These are phyloP conservation scores for Melolontha melolontha DNA, from an alignment of 2,888 invertebrate genomes.

Conservation along the genomic window DNA sequence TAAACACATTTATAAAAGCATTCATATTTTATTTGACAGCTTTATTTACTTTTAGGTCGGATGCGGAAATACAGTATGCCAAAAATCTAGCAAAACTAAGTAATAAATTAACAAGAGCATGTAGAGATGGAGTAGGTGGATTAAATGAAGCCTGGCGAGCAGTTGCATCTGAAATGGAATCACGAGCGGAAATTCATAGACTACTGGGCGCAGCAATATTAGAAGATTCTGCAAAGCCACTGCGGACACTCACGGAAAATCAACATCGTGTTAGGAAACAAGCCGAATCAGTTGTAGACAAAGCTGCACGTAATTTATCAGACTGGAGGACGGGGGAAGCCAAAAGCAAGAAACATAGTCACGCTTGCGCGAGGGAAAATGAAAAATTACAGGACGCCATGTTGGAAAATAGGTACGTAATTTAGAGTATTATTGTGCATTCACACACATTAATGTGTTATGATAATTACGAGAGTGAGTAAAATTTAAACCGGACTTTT, in stretches of 20 bases:
- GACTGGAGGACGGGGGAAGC: slow-evolving; percentile 90
- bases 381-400: slow-evolving; percentile 90
- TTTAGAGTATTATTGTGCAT: background rate
- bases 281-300: slow-evolving; percentile 86
- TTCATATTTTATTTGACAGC: too few species aligned
- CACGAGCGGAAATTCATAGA: slow-evolving; percentile 90
- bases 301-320: slow-evolving; percentile 81
- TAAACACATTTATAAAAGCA: too few species aligned
- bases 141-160: slow-evolving; percentile 93
- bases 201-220: slow-evolving; percentile 72
- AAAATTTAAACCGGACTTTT: too few species aligned
- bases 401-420: slow-evolving; percentile 67
- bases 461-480: too few species aligned
- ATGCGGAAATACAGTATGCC: slow-evolving; percentile 90
- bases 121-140: slow-evolving; percentile 81
- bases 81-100: slow-evolving; percentile 91
- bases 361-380: slow-evolving; percentile 88
- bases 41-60: slow-evolving; percentile 75
- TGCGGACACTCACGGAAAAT: slow-evolving; percentile 78
- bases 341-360: slow-evolving; percentile 91
- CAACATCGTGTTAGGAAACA: slow-evolving; percentile 79
- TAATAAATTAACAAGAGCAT: slow-evolving; percentile 85
- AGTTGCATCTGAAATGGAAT: slow-evolving; percentile 92
- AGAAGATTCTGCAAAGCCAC: slow-evolving; percentile 91
- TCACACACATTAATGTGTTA: too few species aligned